A percentile compares a stretch with the other conserved stretches of the same genome.
Evolutionary conservation across 2,888 invertebrate species (phyloP).

Genomic region (Habrosyne pyritoides): DNA sequence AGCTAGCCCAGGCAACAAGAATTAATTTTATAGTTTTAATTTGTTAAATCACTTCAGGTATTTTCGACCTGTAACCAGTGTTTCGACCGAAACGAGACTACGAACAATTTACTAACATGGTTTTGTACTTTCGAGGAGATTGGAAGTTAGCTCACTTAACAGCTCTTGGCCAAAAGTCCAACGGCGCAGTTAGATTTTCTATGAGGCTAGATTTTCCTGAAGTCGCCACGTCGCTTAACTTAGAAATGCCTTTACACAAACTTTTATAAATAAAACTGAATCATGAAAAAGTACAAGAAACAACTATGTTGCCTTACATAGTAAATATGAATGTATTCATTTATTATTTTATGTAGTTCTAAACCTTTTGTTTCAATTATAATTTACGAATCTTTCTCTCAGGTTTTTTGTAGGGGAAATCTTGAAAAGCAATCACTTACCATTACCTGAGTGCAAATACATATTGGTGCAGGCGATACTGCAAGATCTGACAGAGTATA

Average conservation of each 20-base stretch:
- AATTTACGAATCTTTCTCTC: neutral
- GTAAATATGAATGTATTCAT: too few relatives aligned
- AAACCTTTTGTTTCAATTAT: neutral
- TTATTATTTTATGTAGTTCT: too few relatives aligned
- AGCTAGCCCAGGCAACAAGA: constrained; percentile 11
- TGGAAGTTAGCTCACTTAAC: constrained; percentile 36
- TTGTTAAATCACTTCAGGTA: constrained; percentile 23
- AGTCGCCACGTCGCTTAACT: neutral
- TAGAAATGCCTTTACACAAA: too few relatives aligned
- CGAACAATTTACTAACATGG: constrained; percentile 45
- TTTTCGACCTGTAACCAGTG: constrained; percentile 18
- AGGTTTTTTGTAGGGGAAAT: constrained; percentile 15
- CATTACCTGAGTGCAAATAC: constrained; percentile 27
- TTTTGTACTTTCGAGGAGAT: constrained; percentile 43
- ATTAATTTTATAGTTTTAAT: constrained; percentile 24
- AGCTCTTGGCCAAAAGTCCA: constrained; percentile 40
- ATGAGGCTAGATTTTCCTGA: neutral
- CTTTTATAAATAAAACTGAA: too few relatives aligned
- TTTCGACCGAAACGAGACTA: constrained; percentile 14
- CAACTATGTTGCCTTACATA: too few relatives aligned
- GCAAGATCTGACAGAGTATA: constrained; percentile 40
- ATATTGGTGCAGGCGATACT: constrained; percentile 21
- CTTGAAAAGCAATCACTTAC: constrained; percentile 37
- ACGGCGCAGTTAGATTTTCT: constrained; percentile 29
- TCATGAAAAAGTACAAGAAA: too few relatives aligned